A percentile compares a stretch with the other conserved stretches of the same genome.
These are phyloP conservation scores for Candidula unifasciata DNA, from an alignment of 2,888 invertebrate genomes.

Conservation along the genomic window DNA sequence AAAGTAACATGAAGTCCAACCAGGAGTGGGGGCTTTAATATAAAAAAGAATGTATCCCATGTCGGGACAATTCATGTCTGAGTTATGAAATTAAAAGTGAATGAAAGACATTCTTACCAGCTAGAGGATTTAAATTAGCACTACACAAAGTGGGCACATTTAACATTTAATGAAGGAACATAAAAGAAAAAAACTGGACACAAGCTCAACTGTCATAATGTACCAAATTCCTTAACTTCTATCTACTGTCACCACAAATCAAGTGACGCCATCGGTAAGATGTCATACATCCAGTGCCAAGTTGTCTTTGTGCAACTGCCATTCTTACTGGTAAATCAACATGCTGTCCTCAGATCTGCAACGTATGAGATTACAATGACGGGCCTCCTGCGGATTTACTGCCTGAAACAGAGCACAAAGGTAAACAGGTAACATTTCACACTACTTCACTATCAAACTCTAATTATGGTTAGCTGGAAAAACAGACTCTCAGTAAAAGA, in stretches of 20 bases:
- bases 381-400: slow-evolving; percentile 8
- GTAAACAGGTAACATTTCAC: no score
- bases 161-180: background rate
- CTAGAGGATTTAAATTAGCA: background rate
- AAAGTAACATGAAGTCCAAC: no score
- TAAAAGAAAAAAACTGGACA: background rate
- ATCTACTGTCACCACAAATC: background rate
- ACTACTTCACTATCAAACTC: no score
- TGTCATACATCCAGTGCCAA: background rate
- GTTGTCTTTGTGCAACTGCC: background rate
- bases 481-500: no score
- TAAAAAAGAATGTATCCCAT: no score
- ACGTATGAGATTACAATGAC: slow-evolving; percentile 19
- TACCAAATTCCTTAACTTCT: background rate
- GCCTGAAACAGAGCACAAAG: slow-evolving; percentile 18
- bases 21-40: no score
- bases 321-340: background rate
- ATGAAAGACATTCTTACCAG: slow-evolving; percentile 18
- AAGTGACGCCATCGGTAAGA: no score
- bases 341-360: slow-evolving; percentile 23
- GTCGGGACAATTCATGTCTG: no score
- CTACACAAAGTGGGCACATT: no score
- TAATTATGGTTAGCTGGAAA: no score
- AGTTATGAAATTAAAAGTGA: background rate
- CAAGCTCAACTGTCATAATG: background rate